Conservation (phyloP, 1,140 invertebrate species). For the Sycophila sp. region DNA sequence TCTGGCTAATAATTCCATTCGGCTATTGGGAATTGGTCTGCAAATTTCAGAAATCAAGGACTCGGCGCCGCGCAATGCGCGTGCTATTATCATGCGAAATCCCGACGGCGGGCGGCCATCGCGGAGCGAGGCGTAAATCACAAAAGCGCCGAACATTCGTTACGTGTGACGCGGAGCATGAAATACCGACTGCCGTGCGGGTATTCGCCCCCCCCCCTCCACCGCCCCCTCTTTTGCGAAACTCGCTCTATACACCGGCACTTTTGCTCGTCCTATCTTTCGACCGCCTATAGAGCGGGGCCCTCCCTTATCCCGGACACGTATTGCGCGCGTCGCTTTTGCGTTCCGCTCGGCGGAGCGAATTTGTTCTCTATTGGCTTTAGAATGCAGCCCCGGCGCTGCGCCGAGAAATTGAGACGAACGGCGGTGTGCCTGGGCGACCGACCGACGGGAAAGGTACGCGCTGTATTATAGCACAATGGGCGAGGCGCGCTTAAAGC, state of each 20-base stretch:
- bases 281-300: constrained; percentile 9
- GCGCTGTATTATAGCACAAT: too few relatives aligned
- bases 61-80: not conserved
- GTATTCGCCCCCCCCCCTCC: not conserved
- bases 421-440: too few relatives aligned
- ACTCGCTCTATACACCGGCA: too few relatives aligned
- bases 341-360: constrained; percentile 46
- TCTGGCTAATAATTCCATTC: not conserved
- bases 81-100: constrained; percentile 13
- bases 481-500: too few relatives aligned
- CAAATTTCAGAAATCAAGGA: not conserved
- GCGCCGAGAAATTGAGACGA: not conserved
- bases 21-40: not conserved
- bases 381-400: constrained; percentile 30
- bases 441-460: too few relatives aligned
- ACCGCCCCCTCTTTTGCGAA: not conserved
- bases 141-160: constrained; percentile 62
- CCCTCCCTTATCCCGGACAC: not conserved
- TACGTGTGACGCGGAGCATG: constrained; percentile 59
- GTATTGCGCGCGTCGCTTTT: not conserved
- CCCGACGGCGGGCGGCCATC: not conserved
- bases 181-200: constrained; percentile 52
- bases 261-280: constrained; percentile 32
- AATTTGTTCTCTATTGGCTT: constrained; percentile 56
- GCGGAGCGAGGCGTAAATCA: constrained; percentile 63